Evolutionary conservation across 2,113 vertebrate species (phyloP).

Genomic region (Clarias gariepinus): DNA sequence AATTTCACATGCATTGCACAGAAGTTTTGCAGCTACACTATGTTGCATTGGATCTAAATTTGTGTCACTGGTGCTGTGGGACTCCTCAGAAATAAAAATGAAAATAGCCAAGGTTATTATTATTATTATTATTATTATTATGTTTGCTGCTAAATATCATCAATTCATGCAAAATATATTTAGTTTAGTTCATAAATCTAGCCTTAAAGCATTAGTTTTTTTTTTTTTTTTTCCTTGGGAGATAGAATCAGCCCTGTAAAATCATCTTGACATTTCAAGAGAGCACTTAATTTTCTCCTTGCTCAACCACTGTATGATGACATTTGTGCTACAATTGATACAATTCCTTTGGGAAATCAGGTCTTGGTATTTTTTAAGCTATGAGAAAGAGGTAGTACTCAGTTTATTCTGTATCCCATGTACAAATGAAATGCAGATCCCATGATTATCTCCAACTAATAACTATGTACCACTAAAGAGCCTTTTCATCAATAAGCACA

Average conservation of each 20-base stretch:
- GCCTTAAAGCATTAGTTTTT: not conserved
- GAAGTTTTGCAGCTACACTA: not conserved
- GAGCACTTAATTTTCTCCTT: constrained; percentile 44
- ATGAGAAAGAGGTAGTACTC: constrained; percentile 3
- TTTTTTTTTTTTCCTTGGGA: constrained; percentile 5
- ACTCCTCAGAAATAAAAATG: not conserved
- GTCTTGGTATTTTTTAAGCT: constrained; percentile 30
- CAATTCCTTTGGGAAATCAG: constrained; percentile 41
- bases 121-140: not conserved
- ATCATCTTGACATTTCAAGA: constrained; percentile 42
- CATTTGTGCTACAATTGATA: constrained; percentile 42
- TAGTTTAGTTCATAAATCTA: constrained; percentile 18
- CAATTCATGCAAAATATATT: not conserved
- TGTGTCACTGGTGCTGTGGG: not conserved
- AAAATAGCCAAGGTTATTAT: not conserved
- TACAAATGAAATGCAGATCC: not conserved
- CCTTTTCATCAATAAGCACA: not conserved
- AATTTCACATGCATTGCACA: constrained; percentile 2
- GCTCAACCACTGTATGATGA: constrained; percentile 44
- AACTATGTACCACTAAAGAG: not conserved
- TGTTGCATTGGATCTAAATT: not conserved
- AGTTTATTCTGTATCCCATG: not conserved
- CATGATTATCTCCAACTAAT: not conserved
- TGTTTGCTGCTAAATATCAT: not conserved
- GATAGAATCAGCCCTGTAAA: constrained; percentile 31